These are phyloP conservation scores for Manduca sexta DNA, from an alignment of 1,140 invertebrate genomes.

Conservation along the genomic window DNA sequence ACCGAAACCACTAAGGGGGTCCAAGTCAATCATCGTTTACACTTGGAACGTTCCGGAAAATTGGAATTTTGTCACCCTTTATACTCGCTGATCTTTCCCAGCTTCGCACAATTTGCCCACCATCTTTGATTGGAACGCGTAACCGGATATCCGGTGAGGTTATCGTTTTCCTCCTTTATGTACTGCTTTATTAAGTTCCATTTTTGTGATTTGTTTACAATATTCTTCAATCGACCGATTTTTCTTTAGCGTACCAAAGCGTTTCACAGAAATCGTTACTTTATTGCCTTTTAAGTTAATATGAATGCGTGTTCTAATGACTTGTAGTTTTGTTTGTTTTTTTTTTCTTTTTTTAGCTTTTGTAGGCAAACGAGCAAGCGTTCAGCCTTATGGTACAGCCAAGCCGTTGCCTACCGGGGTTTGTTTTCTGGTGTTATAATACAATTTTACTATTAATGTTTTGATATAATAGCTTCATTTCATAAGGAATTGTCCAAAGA, in stretches of 20 bases:
- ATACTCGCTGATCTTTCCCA: conserved; percentile 31
- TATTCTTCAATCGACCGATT: background rate
- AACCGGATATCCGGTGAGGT: conserved; percentile 40
- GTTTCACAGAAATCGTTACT: no score
- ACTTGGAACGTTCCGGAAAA: conserved; percentile 25
- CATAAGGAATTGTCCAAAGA: no score
- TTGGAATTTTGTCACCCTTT: conserved; percentile 41
- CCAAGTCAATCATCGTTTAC: conserved; percentile 27
- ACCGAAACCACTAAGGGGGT: conserved; percentile 5
- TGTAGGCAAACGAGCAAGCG: no score
- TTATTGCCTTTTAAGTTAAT: no score
- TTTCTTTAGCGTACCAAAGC: background rate
- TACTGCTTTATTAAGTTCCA: conserved; percentile 34
- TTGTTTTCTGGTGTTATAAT: no score
- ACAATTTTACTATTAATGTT: no score
- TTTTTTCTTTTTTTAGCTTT: no score
- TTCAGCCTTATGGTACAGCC: no score
- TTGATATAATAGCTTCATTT: no score
- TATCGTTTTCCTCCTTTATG: conserved; percentile 36
- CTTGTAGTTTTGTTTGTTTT: no score
- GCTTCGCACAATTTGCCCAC: conserved; percentile 34
- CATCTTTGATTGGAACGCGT: conserved; percentile 42
- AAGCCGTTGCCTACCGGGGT: no score
- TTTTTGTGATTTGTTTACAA: conserved; percentile 27
- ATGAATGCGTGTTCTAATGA: no score